Evolutionary conservation across 2,888 invertebrate genomes (phyloP).

Genomic region (Sphaerophoria rueppellii): DNA sequence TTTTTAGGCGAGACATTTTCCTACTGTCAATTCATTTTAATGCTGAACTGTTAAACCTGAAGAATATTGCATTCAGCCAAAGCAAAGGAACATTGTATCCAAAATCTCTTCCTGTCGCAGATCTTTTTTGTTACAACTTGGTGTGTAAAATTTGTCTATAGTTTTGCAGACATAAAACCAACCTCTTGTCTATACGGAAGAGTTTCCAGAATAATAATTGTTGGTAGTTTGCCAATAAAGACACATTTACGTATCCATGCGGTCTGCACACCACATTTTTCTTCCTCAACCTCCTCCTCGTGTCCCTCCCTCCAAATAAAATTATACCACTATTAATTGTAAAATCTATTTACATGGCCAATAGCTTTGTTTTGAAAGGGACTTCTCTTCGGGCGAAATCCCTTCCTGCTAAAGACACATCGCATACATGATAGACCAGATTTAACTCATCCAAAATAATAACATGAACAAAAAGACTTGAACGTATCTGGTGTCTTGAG

Average conservation of each 20-base stretch:
- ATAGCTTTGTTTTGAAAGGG: constrained; percentile 70
- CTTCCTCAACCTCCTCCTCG: constrained; percentile 1
- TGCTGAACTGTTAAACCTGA: too few relatives aligned
- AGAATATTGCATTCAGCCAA: background rate
- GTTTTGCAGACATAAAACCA: constrained; percentile 43
- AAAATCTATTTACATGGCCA: constrained; percentile 68
- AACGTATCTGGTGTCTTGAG: constrained; percentile 15
- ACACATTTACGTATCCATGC: constrained; percentile 53
- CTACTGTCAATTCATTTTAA: too few relatives aligned
- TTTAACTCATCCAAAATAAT: constrained; percentile 56
- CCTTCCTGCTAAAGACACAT: constrained; percentile 45
- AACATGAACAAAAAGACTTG: constrained; percentile 23
- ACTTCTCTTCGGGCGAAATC: constrained; percentile 41
- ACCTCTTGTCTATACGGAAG: constrained; percentile 71
- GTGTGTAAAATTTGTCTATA: constrained; percentile 45
- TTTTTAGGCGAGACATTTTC: too few relatives aligned
- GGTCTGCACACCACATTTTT: constrained; percentile 27
- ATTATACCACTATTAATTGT: constrained; percentile 64
- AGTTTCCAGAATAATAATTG: constrained; percentile 72
- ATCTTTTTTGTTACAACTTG: constrained; percentile 45
- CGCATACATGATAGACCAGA: constrained; percentile 14
- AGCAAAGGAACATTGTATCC: background rate
- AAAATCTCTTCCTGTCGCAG: background rate
- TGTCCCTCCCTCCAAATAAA: background rate
- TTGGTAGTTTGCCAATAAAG: constrained; percentile 67